Percentiles rank a stretch among this genome's conserved stretches.
phyloP scores from a whole-genome alignment of 1,140 invertebrate species.

The Drosophila pachea region DNA sequence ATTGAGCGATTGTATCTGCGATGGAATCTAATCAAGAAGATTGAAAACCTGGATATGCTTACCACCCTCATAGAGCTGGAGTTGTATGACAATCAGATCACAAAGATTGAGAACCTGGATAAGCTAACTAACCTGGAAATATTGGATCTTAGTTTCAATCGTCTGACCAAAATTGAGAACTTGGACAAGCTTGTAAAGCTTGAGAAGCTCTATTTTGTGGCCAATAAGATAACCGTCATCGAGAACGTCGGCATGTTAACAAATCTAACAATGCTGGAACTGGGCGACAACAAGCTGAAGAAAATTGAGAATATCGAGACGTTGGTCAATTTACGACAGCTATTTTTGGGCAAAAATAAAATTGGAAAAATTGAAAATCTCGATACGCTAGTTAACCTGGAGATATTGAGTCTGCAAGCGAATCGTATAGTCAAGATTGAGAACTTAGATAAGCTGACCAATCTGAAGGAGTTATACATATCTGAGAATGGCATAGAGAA shows the following conservation, averaged over 20 bases:
- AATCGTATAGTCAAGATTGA: conserved; percentile 94
- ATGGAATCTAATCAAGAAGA: conserved; percentile 97
- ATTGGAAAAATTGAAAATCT: conserved; percentile 94
- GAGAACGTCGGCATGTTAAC: conserved; percentile 92
- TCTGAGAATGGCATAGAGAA: conserved; percentile 94
- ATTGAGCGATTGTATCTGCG: conserved; percentile 89
- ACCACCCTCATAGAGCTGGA: conserved; percentile 91
- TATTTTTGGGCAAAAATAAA: conserved; percentile 98
- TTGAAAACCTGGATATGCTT: conserved; percentile 90
- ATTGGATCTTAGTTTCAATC: conserved; percentile 98
- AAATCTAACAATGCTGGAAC: conserved; percentile 91
- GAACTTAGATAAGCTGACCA: conserved; percentile 86
- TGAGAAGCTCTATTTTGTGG: conserved; percentile 93
- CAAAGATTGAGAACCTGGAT: conserved; percentile 92
- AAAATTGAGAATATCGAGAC: conserved; percentile 91
- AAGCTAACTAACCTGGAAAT: conserved; percentile 91
- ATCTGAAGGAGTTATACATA: conserved; percentile 93
- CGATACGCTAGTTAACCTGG: conserved; percentile 86
- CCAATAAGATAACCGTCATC: conserved; percentile 95
- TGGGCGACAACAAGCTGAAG: conserved; percentile 93
- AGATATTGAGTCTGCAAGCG: conserved; percentile 92
- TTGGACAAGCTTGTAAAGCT: conserved; percentile 89
- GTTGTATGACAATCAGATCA: conserved; percentile 98
- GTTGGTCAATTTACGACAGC: conserved; percentile 85
- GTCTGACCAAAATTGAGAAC: conserved; percentile 93